These are phyloP conservation scores for Turritopsis rubra DNA, from an alignment of 30 jellyfish, hydroid and myxozoan species.

Conservation along the genomic window DNA sequence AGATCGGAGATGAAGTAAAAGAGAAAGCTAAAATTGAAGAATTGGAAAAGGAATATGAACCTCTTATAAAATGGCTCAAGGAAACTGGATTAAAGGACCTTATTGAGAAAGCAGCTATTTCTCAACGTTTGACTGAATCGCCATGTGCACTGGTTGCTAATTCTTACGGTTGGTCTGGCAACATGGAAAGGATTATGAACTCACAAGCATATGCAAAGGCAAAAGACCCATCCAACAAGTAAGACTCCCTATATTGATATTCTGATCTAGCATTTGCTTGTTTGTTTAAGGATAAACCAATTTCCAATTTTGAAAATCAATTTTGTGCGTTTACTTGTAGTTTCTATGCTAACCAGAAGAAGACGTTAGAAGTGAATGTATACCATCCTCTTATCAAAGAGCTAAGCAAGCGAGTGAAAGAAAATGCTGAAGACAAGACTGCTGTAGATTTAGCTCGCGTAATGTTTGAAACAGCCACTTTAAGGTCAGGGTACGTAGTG, in stretches of 20 bases:
- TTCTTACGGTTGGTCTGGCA: constrained; percentile 99
- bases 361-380: constrained; percentile 85
- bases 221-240: constrained; percentile 97
- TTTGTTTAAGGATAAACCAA: neutral
- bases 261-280: too few species aligned
- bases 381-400: constrained; percentile 96
- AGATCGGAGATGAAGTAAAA: constrained; percentile 89
- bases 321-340: constrained; percentile 19
- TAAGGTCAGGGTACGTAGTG: constrained; percentile 82
- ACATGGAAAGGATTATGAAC: constrained; percentile 98
- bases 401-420: constrained; percentile 54
- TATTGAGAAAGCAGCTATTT: constrained; percentile 88
- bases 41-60: constrained; percentile 93
- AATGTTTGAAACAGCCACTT: constrained; percentile 94
- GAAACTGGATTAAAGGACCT: constrained; percentile 79
- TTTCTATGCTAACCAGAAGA: constrained; percentile 94
- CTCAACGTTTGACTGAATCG: constrained; percentile 89
- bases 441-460: constrained; percentile 89
- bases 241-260: constrained; percentile 36
- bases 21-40: constrained; percentile 71
- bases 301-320: neutral
- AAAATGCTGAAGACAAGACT: constrained; percentile 71
- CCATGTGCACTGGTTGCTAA: constrained; percentile 99
- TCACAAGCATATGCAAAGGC: constrained; percentile 99
- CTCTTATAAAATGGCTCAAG: constrained; percentile 91